Base-by-base conservation (phyloP, 2,113 vertebrate genomes). In the Uria aalge region DNA sequence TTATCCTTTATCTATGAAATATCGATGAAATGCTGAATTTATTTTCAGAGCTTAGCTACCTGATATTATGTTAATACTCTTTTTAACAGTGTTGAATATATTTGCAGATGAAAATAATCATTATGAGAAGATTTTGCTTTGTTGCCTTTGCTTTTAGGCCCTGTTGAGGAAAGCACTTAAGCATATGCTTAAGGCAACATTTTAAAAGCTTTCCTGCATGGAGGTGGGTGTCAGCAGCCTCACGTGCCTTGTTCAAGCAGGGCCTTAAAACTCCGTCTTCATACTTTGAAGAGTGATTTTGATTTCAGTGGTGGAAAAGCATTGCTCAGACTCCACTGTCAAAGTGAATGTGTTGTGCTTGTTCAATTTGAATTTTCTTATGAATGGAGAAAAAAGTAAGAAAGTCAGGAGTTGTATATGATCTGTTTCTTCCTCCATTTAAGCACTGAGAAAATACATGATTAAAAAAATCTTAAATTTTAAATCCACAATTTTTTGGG, bases 41-140 rank as follows among this genome's bases (percentile, higher is more conserved):
- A 21, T 90, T 95, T 96, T 95, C 59, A 86, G 27, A 92, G 32
- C 6, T 80, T 88, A 78, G 23, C 36, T 83, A 24, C 16, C 21
- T 47, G 20, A 10, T 62, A 23, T 8, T 48, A 41, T 23, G 8
- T 43, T 82, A 68, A 21, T 79, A 34, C 6, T 88, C 15, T 71
- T 89, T 84, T 84, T 47, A 59, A 78, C 3, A 8, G 34, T 29
- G 36, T 56, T 81, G 16, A 90, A 48, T 67, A 6, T 59, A 67
- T 8, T 24, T 84, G 32, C 23, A 30, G 41, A 45, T 78, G 27
- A 78, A 81, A 93, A 71, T 67, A 55, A 40, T 86, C 4, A 10
- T 55, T 57, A 41, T 21, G 41, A 62, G 52, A 81, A 78, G 13
- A 66, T 80, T 75, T 71, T 66, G 38, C 32, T 59, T 91, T 74